A percentile compares a stretch with the other conserved stretches of the same genome.
Evolutionary conservation across 2,888 invertebrate species (phyloP).

Genomic region (Aphodius granarius): DNA sequence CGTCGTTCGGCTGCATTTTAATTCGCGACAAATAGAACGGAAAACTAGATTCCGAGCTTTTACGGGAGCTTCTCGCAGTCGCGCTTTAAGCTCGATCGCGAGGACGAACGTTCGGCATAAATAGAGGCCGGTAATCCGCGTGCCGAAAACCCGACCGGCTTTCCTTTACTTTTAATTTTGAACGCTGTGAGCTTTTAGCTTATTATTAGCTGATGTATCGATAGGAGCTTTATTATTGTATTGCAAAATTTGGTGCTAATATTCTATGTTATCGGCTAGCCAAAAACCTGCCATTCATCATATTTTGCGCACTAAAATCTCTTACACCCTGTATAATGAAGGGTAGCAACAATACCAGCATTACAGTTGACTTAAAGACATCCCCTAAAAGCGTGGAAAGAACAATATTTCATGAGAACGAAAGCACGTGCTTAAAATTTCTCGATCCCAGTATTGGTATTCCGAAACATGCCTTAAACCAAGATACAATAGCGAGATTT

Average conservation of each 20-base stretch:
- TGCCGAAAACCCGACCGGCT: background rate
- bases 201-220: background rate
- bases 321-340: no score
- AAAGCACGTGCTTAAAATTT: background rate
- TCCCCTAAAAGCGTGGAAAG: background rate
- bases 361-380: background rate
- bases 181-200: background rate
- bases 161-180: background rate
- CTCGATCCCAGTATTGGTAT: slow-evolving; percentile 6
- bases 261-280: no score
- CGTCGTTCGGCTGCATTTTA: slow-evolving; percentile 8
- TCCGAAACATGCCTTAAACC: slow-evolving; percentile 13
- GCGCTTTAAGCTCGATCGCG: slow-evolving; percentile 10
- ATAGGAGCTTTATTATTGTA: no score
- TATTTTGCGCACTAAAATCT: no score
- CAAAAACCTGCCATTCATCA: no score
- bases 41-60: slow-evolving; percentile 15
- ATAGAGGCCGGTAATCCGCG: background rate
- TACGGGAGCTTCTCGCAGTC: background rate
- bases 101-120: slow-evolving; percentile 3
- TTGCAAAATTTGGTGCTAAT: no score
- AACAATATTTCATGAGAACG: background rate
- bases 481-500: slow-evolving; percentile 7
- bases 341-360: no score
- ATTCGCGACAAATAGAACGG: slow-evolving; percentile 17